Evolutionary conservation across 2,888 invertebrate genomes (phyloP), one percentile per base, ranked within the genome.

Genomic region (Cosmopolites sordidus): DNA sequence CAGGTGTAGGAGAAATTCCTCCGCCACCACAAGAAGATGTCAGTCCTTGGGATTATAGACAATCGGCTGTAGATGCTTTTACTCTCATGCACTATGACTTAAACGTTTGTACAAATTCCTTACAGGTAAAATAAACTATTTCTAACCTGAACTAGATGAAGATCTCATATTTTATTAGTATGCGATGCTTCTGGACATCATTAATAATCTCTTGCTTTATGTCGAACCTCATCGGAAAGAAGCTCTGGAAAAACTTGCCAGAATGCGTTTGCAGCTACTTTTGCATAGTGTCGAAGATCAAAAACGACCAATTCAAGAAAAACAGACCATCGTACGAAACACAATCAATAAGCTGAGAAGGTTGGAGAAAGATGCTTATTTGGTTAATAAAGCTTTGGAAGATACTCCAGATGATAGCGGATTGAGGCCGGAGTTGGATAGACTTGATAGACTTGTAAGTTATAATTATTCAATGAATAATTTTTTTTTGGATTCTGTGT

Each of bases 71-170:
- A 41, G 97, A 99, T 78, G 93, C 95, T 1, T 96, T 99, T 72
- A 97, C 96, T 0, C 79, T 99, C 43, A 94, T 97, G 86, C 99
- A 99, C 77, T 93, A 99, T 71, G 98, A 98, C 76, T 80, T 99
- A 29, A 95, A 97, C 70, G 94, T 96, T n/a, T 94, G 92, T 77
- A 95, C 96, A 38, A 97, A 96, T 77, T 93, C 94, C 0, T 70
- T 92, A 60, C 89, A 88, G 77, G 87, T 87, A 65, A 63, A n/a
- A n/a, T n/a, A n/a, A n/a, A n/a, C n/a, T n/a, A n/a, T n/a, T n/a
- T n/a, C n/a, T n/a, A n/a, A n/a, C n/a, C n/a, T n/a, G n/a, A n/a
- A n/a, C n/a, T n/a, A n/a, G n/a, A n/a, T n/a, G n/a, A n/a, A n/a
- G n/a, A n/a, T n/a, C n/a, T n/a, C n/a, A n/a, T n/a, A n/a, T n/a